Evolutionary conservation across 2,797 vertebrate genomes (phyloP).

Genomic region (Melanotaenia pygmaea): DNA sequence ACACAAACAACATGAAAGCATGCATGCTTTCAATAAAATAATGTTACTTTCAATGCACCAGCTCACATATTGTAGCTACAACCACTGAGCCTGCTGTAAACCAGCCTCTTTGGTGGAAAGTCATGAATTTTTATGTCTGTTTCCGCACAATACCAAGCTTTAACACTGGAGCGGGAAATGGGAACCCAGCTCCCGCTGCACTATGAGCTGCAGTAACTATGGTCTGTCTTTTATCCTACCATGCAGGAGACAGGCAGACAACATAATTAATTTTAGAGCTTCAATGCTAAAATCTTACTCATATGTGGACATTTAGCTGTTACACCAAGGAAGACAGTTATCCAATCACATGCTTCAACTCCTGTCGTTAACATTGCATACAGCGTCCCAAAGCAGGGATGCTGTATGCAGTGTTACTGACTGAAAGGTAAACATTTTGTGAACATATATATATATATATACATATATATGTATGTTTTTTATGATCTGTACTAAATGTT

Average conservation of each 20-base stretch:
- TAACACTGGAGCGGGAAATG: slow-evolving; percentile 70
- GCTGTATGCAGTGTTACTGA: neutral
- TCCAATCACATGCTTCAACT: neutral
- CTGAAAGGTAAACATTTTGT: neutral
- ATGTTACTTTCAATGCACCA: neutral
- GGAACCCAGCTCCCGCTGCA: slow-evolving; percentile 42
- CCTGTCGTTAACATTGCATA: neutral
- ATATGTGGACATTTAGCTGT: neutral
- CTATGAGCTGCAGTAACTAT: slow-evolving; percentile 46
- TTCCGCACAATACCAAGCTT: slow-evolving; percentile 47
- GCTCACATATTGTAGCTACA: slow-evolving; percentile 4
- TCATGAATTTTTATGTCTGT: slow-evolving; percentile 70
- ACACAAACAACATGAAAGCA: neutral
- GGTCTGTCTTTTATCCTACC: slow-evolving; percentile 62
- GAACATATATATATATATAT: neutral
- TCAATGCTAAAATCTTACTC: neutral
- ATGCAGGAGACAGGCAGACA: slow-evolving; percentile 27
- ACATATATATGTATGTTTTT: too few species aligned
- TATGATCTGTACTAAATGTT: too few species aligned
- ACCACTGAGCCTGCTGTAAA: slow-evolving; percentile 36
- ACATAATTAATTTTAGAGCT: slow-evolving; percentile 37
- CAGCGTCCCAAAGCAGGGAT: neutral
- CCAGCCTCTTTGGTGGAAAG: slow-evolving; percentile 30
- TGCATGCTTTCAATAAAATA: neutral
- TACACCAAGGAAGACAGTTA: neutral